These are phyloP conservation scores for Eurypyga helias DNA, from an alignment of 2,113 vertebrate species.

Conservation along the genomic window DNA sequence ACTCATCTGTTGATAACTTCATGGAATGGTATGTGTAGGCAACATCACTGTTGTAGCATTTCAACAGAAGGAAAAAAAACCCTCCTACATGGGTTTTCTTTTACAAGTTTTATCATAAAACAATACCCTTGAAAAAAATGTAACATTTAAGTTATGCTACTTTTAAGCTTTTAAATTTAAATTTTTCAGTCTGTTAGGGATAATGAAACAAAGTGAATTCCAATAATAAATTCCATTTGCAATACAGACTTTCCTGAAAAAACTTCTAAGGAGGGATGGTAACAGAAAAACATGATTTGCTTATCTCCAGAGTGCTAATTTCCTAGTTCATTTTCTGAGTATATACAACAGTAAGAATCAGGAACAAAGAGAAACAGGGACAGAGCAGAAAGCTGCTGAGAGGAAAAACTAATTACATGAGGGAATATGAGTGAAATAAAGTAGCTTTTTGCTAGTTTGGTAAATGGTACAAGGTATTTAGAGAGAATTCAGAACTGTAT, in stretches of 20 bases:
- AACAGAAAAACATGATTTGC: not conserved
- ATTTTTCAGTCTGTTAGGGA: not conserved
- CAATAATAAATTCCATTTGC: not conserved
- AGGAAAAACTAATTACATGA: not conserved
- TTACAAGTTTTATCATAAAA: not conserved
- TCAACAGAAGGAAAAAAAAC: not conserved
- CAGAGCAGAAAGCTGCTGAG: not conserved
- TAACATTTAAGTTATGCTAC: not conserved
- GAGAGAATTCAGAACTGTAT: not conserved
- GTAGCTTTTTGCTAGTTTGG: not conserved
- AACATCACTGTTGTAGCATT: not conserved
- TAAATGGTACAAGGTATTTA: not conserved
- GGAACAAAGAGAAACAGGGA: not conserved
- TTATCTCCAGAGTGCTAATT: conserved; percentile 4
- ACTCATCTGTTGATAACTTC: not conserved
- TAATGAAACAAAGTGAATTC: not conserved
- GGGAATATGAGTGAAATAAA: conserved; percentile 1
- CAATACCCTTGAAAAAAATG: not conserved
- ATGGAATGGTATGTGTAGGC: not conserved
- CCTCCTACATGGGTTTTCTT: not conserved
- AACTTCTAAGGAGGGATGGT: not conserved
- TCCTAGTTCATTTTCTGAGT: not conserved
- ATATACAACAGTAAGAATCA: not conserved
- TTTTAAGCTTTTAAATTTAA: not conserved
- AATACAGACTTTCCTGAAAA: not conserved